Evolutionary conservation across 1,140 invertebrate species (phyloP).

Genomic region (Drosophila suzukii): DNA sequence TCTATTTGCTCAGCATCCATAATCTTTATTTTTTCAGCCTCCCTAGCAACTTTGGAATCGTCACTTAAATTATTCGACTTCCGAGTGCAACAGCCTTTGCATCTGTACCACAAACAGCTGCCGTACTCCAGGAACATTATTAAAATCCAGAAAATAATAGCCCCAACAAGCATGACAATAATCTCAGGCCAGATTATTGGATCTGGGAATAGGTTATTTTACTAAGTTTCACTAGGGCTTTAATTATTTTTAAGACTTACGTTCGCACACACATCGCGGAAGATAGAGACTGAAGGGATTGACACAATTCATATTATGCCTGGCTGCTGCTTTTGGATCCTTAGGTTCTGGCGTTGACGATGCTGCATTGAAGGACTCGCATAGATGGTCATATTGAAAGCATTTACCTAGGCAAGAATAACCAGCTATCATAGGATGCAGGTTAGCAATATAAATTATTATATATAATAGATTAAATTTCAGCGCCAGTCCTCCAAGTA

Average conservation of each 20-base stretch:
- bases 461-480: background rate
- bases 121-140: slow-evolving; percentile 11
- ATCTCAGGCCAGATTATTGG: background rate
- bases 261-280: background rate
- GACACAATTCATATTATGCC: background rate
- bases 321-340: background rate
- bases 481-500: background rate
- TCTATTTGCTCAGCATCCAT: background rate
- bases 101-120: background rate
- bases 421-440: background rate
- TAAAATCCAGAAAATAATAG: background rate
- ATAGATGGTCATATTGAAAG: background rate
- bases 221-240: background rate
- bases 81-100: background rate
- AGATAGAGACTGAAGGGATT: background rate
- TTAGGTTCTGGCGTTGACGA: background rate
- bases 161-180: background rate
- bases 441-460: background rate
- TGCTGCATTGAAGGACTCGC: background rate
- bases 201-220: background rate
- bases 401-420: background rate
- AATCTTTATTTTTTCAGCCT: slow-evolving; percentile 3
- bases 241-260: background rate
- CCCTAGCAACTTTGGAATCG: background rate
- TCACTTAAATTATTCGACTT: background rate